These are phyloP conservation scores for Clarias gariepinus DNA, from an alignment of 2,113 vertebrate genomes.

Conservation along the genomic window DNA sequence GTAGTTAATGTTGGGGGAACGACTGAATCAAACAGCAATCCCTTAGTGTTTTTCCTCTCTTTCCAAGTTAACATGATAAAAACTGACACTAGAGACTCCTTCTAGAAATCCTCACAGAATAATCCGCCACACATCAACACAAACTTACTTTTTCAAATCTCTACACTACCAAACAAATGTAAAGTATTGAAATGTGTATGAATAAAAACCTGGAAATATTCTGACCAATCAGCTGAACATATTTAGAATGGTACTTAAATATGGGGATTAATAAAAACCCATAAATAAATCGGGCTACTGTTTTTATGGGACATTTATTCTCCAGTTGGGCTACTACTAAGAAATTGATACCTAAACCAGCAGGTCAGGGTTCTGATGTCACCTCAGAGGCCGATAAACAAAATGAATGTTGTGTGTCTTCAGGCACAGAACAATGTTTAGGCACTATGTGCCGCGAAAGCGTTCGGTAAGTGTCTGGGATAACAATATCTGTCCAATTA, in stretches of 20 bases:
- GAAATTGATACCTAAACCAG: not conserved
- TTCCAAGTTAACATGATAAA: not conserved
- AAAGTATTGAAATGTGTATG: too few relatives aligned
- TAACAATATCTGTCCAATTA: not conserved
- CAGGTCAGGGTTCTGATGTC: not conserved
- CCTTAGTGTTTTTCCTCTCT: not conserved
- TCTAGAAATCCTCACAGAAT: not conserved
- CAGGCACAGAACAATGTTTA: not conserved
- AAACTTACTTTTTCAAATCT: not conserved
- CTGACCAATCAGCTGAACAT: not conserved
- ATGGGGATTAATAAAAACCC: not conserved
- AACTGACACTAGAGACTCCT: not conserved
- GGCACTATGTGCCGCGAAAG: not conserved
- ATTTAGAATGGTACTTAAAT: not conserved
- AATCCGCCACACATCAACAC: too few relatives aligned
- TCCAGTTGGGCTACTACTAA: not conserved
- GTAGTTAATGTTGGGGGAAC: not conserved
- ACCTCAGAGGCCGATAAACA: not conserved
- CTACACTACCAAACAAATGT: not conserved
- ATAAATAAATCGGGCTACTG: not conserved
- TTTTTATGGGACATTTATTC: not conserved
- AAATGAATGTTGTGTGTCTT: not conserved
- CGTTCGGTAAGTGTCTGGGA: not conserved
- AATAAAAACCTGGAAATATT: not conserved
- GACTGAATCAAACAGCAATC: not conserved